phyloP scores from a whole-genome alignment of 2,797 vertebrate species.

The Myotis daubentonii region DNA sequence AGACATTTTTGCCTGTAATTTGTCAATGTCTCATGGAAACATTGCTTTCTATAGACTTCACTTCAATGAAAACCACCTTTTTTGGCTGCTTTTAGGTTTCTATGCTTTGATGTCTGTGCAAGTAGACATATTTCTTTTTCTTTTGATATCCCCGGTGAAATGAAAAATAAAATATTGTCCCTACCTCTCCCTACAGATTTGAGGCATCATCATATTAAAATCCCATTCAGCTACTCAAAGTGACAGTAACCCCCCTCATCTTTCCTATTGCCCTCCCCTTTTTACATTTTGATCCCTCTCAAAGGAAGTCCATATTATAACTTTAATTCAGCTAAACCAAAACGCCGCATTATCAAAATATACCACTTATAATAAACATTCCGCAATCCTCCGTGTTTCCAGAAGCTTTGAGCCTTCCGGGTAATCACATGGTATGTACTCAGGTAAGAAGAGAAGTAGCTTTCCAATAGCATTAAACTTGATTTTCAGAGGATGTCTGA shows the following conservation, averaged over 20 bases:
- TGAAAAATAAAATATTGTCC: not conserved
- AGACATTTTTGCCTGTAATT: not conserved
- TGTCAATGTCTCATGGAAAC: not conserved
- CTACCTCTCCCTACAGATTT: not conserved
- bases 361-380: not conserved
- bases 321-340: not conserved
- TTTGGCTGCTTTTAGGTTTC: not conserved
- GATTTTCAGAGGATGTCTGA: not conserved
- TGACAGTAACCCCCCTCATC: not conserved
- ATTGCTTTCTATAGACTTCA: not conserved
- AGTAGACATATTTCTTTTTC: not conserved
- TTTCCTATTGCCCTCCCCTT: not conserved
- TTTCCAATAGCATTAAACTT: not conserved
- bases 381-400: not conserved
- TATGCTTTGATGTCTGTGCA: not conserved
- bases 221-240: not conserved
- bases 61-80: not conserved
- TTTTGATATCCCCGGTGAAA: not conserved
- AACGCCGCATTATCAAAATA: not conserved
- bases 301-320: not conserved
- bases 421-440: not conserved
- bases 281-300: not conserved
- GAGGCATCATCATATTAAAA: not conserved
- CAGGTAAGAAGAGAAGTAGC: not conserved
- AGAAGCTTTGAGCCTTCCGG: not conserved